phyloP scores from a whole-genome alignment of 2,113 vertebrate genomes.

The Psammodynastes pulverulentus region DNA sequence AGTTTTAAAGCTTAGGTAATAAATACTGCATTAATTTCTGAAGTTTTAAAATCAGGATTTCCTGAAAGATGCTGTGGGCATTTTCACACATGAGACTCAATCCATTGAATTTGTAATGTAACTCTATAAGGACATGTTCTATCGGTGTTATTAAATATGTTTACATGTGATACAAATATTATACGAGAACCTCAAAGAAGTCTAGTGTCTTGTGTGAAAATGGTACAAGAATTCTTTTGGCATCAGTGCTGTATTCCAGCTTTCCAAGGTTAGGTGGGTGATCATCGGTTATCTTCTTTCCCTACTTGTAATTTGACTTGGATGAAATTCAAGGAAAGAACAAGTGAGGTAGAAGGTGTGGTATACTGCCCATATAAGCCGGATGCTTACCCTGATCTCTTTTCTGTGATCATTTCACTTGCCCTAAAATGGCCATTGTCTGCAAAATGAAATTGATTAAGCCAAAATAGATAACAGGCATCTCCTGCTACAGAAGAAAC shows the following conservation, averaged over 20 bases:
- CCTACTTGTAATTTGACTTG: neutral
- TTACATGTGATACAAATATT: constrained; percentile 9
- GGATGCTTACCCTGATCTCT: neutral
- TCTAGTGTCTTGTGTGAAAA: constrained; percentile 8
- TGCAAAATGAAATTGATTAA: neutral
- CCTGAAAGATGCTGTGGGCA: neutral
- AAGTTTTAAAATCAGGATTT: constrained; percentile 18
- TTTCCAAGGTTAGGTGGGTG: neutral
- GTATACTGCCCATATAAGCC: neutral
- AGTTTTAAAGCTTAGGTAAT: constrained; percentile 12
- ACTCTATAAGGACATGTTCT: neutral
- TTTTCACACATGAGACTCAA: constrained; percentile 10
- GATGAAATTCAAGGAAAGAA: neutral
- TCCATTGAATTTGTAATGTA: neutral
- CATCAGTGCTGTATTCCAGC: neutral
- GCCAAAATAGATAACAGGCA: neutral
- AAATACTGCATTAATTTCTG: constrained; percentile 8
- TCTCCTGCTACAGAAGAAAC: neutral
- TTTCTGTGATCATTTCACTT: neutral
- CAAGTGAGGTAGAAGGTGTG: neutral
- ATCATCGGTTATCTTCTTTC: neutral
- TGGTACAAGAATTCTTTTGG: neutral
- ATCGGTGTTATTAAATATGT: neutral
- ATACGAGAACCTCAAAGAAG: neutral
- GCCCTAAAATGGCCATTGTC: neutral